Conservation (phyloP, 1,140 invertebrate genomes). For the roundworm (Caenorhabditis elegans) region WBcel235 BX284605.5:13043501-13044000, state of each 20-base stretch:
- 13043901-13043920: background rate
- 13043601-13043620: background rate
- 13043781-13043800: background rate
- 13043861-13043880: conserved; percentile 2
- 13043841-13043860: conserved; percentile 16
- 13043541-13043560: no score
- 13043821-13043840: background rate
- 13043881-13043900: background rate
- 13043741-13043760: background rate
- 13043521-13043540: no score
- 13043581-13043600: background rate
- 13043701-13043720: no score
- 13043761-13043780: background rate
- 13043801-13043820: conserved; percentile 13
- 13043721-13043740: background rate
- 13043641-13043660: background rate
- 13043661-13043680: background rate
- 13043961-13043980: conserved; percentile 6
- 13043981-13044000: conserved; percentile 38
- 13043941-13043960: conserved; percentile 31
- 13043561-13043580: no score
- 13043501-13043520: background rate
- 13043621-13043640: no score
- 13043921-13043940: conserved; percentile 9
- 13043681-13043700: no score